Percentiles rank a stretch among this genome's conserved stretches.
Evolutionary conservation across 2,797 vertebrate genomes (phyloP).

Genomic region (Tauraco hartlaubi): DNA sequence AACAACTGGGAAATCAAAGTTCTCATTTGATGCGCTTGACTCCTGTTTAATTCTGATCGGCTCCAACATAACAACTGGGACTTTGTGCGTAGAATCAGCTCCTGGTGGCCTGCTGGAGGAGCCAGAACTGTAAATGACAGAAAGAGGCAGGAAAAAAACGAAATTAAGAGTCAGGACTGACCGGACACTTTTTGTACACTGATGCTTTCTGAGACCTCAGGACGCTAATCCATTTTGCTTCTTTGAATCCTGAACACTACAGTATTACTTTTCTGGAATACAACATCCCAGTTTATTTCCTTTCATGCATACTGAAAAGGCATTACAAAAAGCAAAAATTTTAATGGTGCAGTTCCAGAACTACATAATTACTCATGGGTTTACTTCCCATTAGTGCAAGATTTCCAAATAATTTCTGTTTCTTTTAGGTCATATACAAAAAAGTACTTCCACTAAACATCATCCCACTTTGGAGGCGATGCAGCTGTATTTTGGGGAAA

Average conservation of each 20-base stretch:
- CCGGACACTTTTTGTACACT: neutral
- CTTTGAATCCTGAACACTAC: neutral
- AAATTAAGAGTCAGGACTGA: neutral
- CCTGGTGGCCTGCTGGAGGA: conserved; percentile 83
- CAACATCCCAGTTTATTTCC: neutral
- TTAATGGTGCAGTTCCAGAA: neutral
- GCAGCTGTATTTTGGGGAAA: neutral
- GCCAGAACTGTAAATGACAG: conserved; percentile 74
- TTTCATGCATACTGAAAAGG: neutral
- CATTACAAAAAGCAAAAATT: neutral
- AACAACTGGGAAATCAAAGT: conserved; percentile 84
- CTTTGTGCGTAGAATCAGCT: conserved; percentile 84
- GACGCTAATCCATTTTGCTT: neutral
- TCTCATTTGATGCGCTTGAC: conserved; percentile 71
- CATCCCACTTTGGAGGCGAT: neutral
- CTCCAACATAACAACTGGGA: conserved; percentile 83
- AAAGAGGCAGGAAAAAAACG: neutral
- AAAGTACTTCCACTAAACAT: neutral
- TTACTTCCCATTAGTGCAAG: neutral
- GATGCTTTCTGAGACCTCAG: neutral
- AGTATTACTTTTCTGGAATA: neutral
- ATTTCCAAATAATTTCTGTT: neutral
- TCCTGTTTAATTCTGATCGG: conserved; percentile 85
- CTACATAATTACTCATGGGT: neutral
- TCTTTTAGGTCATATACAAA: neutral